Evolutionary conservation across 2,113 vertebrate genomes (phyloP).

Genomic region (Perccottus glenii): DNA sequence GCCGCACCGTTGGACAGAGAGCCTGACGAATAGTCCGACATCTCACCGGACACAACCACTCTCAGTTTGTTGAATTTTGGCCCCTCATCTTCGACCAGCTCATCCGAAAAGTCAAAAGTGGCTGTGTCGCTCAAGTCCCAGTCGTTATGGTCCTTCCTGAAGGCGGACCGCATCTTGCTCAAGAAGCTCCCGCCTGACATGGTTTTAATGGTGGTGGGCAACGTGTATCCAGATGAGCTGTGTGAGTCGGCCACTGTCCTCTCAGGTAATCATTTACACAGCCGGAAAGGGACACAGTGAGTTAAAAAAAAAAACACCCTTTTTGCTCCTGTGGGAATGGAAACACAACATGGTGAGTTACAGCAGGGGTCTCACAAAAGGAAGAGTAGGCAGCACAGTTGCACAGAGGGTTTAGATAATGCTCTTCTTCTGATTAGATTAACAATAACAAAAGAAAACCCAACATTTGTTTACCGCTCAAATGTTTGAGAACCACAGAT

Average conservation of each 20-base stretch:
- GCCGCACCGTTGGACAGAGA: constrained; percentile 77
- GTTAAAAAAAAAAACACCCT: background rate
- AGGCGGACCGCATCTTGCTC: constrained; percentile 80
- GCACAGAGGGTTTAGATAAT: background rate
- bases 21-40: constrained; percentile 69
- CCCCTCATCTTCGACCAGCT: constrained; percentile 79
- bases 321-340: constrained; percentile 14
- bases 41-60: constrained; percentile 89
- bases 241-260: background rate
- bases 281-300: background rate
- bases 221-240: background rate
- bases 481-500: no score
- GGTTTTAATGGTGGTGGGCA: background rate
- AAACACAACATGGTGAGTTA: background rate
- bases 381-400: background rate
- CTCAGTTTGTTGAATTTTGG: constrained; percentile 88
- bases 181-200: constrained; percentile 86
- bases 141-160: constrained; percentile 73
- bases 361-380: background rate
- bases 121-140: constrained; percentile 86
- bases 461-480: no score
- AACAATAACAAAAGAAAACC: no score
- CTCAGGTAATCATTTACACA: constrained; percentile 47
- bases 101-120: constrained; percentile 88
- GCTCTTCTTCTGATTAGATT: no score